Evolutionary conservation across 2,113 vertebrate genomes (phyloP), one percentile per base, ranked within the genome.

Genomic region (Brachirus orientalis): DNA sequence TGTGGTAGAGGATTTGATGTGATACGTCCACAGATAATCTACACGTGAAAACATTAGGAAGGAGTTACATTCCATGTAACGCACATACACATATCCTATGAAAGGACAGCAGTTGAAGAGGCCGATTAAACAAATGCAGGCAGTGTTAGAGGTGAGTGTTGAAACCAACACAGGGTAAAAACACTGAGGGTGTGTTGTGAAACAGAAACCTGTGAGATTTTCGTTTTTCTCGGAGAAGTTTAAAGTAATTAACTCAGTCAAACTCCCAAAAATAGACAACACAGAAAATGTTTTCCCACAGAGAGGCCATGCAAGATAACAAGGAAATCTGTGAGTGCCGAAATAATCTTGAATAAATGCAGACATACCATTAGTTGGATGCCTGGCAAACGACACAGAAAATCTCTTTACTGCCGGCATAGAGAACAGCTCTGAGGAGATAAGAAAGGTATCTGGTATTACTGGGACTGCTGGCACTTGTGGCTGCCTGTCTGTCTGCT

Each of bases 311-410:
- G 93, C 91, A 95, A 92, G 84, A 77, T 64, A 72, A 82, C 89
- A 88, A 80, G 87, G 28, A 75, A 79, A 68, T 79, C 67, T 69
- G 66, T 63, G 63, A 86, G 74, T 54, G 74, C 69, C 60, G 72
- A 80, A 71, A 81, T 58, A 63, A 71, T 87, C 78, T 80, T 83
- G 82, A 86, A 91, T 64, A 83, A 89, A 95, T 95, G 93, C 95
- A 93, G 94, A 98, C 96, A 94, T 99, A 98, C 97, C 97, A 93
- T 98, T 98, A 95, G 96, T 98, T 92, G 97, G 98, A 96, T 98
- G 96, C 94, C 97, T 97, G 96, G 97, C 98, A 98, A 97, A 98
- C 87, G 96, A 98, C 95, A 98, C 97, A 96, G 98, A 99, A 99
- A 99, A 99, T 94, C 97, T 95, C 95, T 99, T 99, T 96, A 98